These are phyloP conservation scores for Chesias legatella DNA, from an alignment of 2,888 invertebrate genomes.

Conservation along the genomic window DNA sequence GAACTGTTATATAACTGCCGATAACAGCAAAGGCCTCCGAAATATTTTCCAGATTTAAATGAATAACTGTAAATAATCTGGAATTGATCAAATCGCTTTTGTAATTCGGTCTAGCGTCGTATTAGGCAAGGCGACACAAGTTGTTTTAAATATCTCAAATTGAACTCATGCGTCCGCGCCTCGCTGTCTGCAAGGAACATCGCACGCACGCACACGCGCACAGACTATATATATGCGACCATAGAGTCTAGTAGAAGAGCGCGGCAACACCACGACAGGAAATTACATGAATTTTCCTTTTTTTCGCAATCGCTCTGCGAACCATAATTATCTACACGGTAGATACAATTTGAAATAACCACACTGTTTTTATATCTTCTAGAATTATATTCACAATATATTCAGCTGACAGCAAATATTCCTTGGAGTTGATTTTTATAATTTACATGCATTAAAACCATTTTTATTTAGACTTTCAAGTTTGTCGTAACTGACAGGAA, in stretches of 20 bases:
- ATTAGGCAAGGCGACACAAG: not conserved
- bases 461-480: no score
- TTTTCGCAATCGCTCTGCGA: slow-evolving; percentile 39
- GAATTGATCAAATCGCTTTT: no score
- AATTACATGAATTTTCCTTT: slow-evolving; percentile 47
- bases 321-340: slow-evolving; percentile 31
- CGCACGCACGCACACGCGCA: slow-evolving; percentile 27
- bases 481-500: no score
- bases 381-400: slow-evolving; percentile 7
- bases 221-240: slow-evolving; percentile 12
- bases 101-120: no score
- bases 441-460: no score
- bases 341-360: slow-evolving; percentile 18
- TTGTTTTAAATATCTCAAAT: slow-evolving; percentile 17
- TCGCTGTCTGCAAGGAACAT: slow-evolving; percentile 43
- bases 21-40: no score
- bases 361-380: slow-evolving; percentile 3
- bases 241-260: slow-evolving; percentile 20
- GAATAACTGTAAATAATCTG: no score
- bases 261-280: slow-evolving; percentile 31
- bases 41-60: no score
- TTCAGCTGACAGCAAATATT: not conserved
- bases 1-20: no score
- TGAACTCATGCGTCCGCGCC: slow-evolving; percentile 37
- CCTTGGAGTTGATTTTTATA: no score